Evolutionary conservation across 2,113 vertebrate species (phyloP).

Genomic region (Brachionichthys hirsutus): DNA sequence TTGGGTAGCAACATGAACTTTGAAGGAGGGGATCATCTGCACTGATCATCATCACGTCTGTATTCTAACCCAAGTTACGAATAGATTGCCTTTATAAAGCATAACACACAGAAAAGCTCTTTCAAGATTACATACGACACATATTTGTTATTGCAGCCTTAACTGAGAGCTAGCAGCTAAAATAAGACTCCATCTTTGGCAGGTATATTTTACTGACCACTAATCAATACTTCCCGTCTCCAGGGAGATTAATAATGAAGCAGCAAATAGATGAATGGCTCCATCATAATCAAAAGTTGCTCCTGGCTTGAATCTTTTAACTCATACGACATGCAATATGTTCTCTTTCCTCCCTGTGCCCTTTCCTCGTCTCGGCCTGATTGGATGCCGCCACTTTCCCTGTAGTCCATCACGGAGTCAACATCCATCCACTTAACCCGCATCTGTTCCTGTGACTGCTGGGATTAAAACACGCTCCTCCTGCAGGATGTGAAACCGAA

Average conservation of each 20-base stretch:
- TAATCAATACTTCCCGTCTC: slow-evolving; percentile 32
- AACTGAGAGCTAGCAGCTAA: slow-evolving; percentile 4
- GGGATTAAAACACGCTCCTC: slow-evolving; percentile 27
- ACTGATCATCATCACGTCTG: no score
- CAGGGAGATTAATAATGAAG: slow-evolving; percentile 51
- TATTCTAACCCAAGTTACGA: no score
- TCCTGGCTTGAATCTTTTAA: slow-evolving; percentile 58
- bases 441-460: slow-evolving; percentile 16
- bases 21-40: no score
- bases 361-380: slow-evolving; percentile 39
- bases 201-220: slow-evolving; percentile 20
- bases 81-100: no score
- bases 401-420: slow-evolving; percentile 30
- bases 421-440: slow-evolving; percentile 52
- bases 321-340: slow-evolving; percentile 53
- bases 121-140: no score
- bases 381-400: slow-evolving; percentile 41
- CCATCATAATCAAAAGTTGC: slow-evolving; percentile 47
- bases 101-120: no score
- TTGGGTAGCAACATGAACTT: no score
- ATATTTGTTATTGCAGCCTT: no score
- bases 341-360: slow-evolving; percentile 46
- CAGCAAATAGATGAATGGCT: slow-evolving; percentile 49
- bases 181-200: slow-evolving; percentile 10
- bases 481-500: slow-evolving; percentile 26